Evolutionary conservation across 2,888 invertebrate species (phyloP).

Genomic region (Noctua janthina): DNA sequence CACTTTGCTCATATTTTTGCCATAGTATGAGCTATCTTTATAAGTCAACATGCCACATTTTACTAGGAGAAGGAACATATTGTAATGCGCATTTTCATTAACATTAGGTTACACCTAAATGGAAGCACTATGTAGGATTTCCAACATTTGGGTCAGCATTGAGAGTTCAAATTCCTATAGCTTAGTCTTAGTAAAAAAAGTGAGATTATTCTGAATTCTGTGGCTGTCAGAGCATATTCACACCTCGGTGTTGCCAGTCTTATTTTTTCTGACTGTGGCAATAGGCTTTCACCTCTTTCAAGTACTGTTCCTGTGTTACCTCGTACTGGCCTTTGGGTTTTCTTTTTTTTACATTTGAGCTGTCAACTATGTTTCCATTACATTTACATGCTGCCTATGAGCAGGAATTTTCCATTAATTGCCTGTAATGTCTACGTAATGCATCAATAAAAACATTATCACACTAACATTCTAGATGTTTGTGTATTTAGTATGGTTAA

Average conservation of each 20-base stretch:
- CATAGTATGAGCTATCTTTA: background rate
- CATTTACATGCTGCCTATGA: constrained; percentile 5
- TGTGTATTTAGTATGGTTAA: constrained; percentile 23
- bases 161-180: background rate
- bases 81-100: background rate
- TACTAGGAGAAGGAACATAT: background rate
- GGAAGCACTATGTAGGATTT: background rate
- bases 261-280: background rate
- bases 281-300: background rate
- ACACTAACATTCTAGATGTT: constrained; percentile 20
- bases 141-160: background rate
- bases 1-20: background rate
- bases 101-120: background rate
- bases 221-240: background rate
- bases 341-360: background rate
- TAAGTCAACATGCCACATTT: background rate
- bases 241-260: background rate
- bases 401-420: constrained; percentile 39
- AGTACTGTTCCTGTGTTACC: background rate
- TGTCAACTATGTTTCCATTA: background rate
- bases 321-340: background rate
- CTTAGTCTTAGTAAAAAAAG: background rate
- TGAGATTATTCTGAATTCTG: background rate
- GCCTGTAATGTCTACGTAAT: constrained; percentile 28
- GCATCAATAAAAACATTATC: constrained; percentile 45